These are phyloP conservation scores for Andrena fulva DNA, from an alignment of 2,888 invertebrate genomes.

Conservation along the genomic window DNA sequence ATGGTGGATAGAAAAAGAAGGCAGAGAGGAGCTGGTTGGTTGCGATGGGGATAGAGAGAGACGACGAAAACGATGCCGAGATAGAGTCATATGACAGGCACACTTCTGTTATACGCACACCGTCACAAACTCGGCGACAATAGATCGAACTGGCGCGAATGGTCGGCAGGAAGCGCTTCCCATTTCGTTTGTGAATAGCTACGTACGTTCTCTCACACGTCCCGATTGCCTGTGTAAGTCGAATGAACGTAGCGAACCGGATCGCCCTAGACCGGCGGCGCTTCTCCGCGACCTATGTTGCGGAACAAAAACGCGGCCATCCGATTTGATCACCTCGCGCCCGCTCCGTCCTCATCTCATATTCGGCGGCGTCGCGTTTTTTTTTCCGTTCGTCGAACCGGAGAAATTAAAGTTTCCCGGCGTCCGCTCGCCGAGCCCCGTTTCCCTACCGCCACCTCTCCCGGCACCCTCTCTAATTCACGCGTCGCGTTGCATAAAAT, in stretches of 20 bases:
- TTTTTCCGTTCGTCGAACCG: slow-evolving; percentile 8
- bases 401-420: background rate
- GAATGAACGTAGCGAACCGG: slow-evolving; percentile 75
- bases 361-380: slow-evolving; percentile 30
- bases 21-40: background rate
- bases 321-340: slow-evolving; percentile 56
- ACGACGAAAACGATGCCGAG: slow-evolving; percentile 41
- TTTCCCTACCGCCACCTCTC: background rate
- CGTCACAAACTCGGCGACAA: slow-evolving; percentile 71
- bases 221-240: slow-evolving; percentile 54
- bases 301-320: slow-evolving; percentile 43
- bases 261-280: slow-evolving; percentile 67
- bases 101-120: slow-evolving; percentile 36
- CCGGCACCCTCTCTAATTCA: background rate
- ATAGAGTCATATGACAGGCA: slow-evolving; percentile 23
- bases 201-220: slow-evolving; percentile 60
- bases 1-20: background rate
- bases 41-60: background rate
- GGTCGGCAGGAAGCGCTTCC: slow-evolving; percentile 78
- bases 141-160: slow-evolving; percentile 76
- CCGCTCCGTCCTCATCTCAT: slow-evolving; percentile 26
- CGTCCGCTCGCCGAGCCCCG: background rate
- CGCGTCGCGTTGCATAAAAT: slow-evolving; percentile 23
- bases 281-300: slow-evolving; percentile 64
- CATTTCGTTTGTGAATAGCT: slow-evolving; percentile 77